Percentiles rank a stretch among this genome's conserved stretches.
Conservation (phyloP, 2,113 vertebrate species). For the Panthera uncia region DNA sequence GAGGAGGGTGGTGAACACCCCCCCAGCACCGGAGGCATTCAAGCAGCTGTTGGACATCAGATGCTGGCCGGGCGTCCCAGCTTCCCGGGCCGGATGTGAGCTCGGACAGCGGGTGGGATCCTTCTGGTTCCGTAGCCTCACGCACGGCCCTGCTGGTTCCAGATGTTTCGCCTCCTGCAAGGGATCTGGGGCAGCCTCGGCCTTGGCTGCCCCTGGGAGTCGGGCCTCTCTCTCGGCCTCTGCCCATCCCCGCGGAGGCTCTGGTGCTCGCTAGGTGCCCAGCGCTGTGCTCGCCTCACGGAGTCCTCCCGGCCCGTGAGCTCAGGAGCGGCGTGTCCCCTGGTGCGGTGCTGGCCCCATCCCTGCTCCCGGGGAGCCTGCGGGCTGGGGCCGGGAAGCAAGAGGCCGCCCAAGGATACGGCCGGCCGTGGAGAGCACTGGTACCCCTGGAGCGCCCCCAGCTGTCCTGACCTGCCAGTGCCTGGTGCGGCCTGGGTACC, state of each 20-base stretch:
- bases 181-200: accelerated
- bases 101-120: neutral
- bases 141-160: neutral
- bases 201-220: neutral
- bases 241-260: accelerated
- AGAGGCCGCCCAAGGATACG: neutral
- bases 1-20: accelerated
- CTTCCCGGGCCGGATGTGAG: neutral
- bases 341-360: accelerated
- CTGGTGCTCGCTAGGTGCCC: neutral
- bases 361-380: neutral
- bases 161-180: too few relatives aligned
- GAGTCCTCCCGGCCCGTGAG: neutral
- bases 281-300: accelerated
- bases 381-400: neutral
- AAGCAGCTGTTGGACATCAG: neutral
- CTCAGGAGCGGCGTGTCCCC: neutral
- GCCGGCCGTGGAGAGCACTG: neutral
- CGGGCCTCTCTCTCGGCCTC: neutral
- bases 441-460: neutral
- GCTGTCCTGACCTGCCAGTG: neutral
- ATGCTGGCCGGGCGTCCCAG: neutral
- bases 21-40: neutral
- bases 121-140: neutral
- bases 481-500: neutral